Evolutionary conservation across 2,888 invertebrate genomes (phyloP).

Genomic region (Asteroscopus sphinx): DNA sequence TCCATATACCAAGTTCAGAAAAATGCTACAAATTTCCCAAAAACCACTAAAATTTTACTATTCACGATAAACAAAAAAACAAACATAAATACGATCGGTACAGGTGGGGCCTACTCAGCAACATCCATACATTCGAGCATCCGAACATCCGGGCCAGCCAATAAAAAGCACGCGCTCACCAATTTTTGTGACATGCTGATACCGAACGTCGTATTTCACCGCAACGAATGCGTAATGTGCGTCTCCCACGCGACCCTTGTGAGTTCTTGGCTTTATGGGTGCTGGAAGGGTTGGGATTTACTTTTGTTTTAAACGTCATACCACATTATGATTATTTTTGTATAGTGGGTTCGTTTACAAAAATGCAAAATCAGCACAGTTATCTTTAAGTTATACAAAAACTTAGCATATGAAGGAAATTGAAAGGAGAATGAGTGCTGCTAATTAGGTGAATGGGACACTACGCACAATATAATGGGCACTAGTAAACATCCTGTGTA

Average conservation of each 20-base stretch:
- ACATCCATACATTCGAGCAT: conserved; percentile 39
- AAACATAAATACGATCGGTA: conserved; percentile 58
- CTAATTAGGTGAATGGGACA: too few species aligned
- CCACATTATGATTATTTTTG: too few species aligned
- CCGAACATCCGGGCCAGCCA: conserved; percentile 49
- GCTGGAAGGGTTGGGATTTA: conserved; percentile 49
- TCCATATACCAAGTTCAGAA: neutral
- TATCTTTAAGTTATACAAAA: too few species aligned
- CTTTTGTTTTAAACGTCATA: too few species aligned
- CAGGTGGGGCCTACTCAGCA: conserved; percentile 66
- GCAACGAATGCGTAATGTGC: conserved; percentile 76
- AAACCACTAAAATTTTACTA: conserved; percentile 28
- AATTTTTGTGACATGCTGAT: conserved; percentile 80
- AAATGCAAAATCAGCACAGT: too few species aligned
- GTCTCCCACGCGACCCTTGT: conserved; percentile 69
- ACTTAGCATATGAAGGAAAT: too few species aligned
- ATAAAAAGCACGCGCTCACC: conserved; percentile 78
- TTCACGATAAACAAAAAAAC: conserved; percentile 34
- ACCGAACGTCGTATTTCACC: conserved; percentile 75
- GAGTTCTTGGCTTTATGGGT: conserved; percentile 18
- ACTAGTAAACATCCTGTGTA: too few species aligned
- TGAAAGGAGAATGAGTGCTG: too few species aligned
- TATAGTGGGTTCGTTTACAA: too few species aligned
- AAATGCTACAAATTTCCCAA: neutral
- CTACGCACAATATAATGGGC: too few species aligned